These are phyloP conservation scores for Psilopogon haemacephalus DNA, from an alignment of 2,113 vertebrate species.

Conservation along the genomic window DNA sequence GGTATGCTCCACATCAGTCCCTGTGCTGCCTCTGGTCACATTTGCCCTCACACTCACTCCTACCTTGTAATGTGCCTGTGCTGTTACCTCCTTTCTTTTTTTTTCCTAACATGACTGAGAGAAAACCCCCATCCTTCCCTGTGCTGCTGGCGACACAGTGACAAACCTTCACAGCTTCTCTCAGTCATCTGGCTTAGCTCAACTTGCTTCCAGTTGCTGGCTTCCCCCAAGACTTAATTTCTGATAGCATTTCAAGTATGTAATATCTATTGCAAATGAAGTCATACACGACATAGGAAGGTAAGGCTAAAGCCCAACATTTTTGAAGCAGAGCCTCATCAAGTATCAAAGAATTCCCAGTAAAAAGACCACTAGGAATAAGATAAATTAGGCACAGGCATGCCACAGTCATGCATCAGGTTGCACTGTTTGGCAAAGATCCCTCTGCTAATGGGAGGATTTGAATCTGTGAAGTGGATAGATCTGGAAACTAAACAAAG, in stretches of 20 bases:
- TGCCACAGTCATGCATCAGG: neutral
- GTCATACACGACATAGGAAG: neutral
- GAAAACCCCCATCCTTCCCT: neutral
- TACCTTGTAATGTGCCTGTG: fast-evolving
- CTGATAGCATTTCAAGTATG: neutral
- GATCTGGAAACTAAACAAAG: neutral
- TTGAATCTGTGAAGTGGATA: neutral
- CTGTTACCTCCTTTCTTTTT: neutral
- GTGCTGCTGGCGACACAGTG: fast-evolving
- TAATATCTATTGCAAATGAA: neutral
- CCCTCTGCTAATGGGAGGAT: neutral
- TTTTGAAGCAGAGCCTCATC: neutral
- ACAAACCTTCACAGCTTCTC: constrained; percentile 7
- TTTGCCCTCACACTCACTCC: neutral
- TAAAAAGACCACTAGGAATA: neutral
- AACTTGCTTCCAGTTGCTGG: neutral
- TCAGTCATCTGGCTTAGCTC: neutral
- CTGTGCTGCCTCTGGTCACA: neutral
- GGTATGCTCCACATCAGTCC: neutral
- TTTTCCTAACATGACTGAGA: neutral
- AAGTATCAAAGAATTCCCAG: neutral
- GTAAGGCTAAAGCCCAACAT: neutral
- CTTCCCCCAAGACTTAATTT: neutral
- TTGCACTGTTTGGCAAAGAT: neutral
- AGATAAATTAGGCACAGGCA: neutral